Conservation (phyloP, 2,888 invertebrate species). For the Bedellia somnulentella region DNA sequence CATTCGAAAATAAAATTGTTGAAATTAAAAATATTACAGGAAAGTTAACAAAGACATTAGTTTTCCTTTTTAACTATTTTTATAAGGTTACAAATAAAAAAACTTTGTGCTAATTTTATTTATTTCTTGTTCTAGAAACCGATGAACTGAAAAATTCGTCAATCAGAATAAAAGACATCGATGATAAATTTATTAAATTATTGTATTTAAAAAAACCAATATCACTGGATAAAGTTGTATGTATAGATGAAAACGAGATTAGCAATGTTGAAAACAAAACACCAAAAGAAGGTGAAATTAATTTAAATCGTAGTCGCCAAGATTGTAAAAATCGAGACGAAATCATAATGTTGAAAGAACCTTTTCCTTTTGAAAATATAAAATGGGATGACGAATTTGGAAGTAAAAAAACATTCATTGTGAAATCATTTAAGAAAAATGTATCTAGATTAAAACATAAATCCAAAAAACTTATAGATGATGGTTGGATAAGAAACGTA, state of each 20-base stretch:
- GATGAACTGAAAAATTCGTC: conserved; percentile 26
- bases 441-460: too few relatives aligned
- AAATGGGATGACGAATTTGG: conserved; percentile 12
- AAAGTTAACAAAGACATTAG: too few relatives aligned
- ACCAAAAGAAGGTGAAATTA: too few relatives aligned
- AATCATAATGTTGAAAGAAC: conserved; percentile 19
- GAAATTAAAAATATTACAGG: too few relatives aligned
- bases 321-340: not conserved
- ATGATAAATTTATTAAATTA: conserved; percentile 23
- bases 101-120: too few relatives aligned
- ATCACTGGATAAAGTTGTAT: conserved; percentile 19
- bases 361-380: conserved; percentile 21
- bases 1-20: too few relatives aligned
- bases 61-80: too few relatives aligned
- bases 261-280: not conserved
- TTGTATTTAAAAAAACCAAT: conserved; percentile 28
- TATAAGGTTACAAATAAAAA: too few relatives aligned
- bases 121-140: conserved; percentile 36
- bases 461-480: too few relatives aligned
- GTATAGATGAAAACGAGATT: conserved; percentile 14
- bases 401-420: too few relatives aligned
- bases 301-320: too few relatives aligned
- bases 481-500: conserved; percentile 27
- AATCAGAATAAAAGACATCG: conserved; percentile 25
- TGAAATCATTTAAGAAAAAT: too few relatives aligned